Evolutionary conservation across 2,888 invertebrate genomes (phyloP).

Genomic region (Papilio demoleus): DNA sequence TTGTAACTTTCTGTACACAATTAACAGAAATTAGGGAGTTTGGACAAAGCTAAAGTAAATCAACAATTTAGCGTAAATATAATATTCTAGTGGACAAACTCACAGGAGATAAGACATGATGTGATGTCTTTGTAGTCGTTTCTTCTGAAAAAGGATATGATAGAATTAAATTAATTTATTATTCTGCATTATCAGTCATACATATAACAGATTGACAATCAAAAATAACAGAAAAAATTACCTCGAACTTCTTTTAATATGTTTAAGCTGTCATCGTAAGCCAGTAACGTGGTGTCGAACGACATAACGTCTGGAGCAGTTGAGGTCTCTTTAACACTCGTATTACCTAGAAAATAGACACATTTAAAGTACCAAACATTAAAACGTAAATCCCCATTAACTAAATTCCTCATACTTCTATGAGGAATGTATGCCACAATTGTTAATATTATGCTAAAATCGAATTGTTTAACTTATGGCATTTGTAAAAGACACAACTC

Average conservation of each 20-base stretch:
- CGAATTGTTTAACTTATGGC: too few relatives aligned
- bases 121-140: background rate
- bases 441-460: too few relatives aligned
- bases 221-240: too few relatives aligned
- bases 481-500: background rate
- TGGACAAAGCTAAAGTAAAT: background rate
- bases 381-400: background rate
- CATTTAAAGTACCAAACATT: background rate
- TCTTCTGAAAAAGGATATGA: constrained; percentile 7
- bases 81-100: background rate
- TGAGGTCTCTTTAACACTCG: background rate
- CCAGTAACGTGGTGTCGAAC: constrained; percentile 51
- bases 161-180: background rate
- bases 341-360: constrained; percentile 1
- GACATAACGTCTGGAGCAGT: constrained; percentile 30
- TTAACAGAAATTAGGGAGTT: background rate
- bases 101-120: constrained; percentile 18
- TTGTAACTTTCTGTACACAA: constrained; percentile 19
- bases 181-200: background rate
- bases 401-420: background rate
- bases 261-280: constrained; percentile 55
- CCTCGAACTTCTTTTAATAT: constrained; percentile 43
- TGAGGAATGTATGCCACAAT: background rate
- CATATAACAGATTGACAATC: background rate
- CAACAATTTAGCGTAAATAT: background rate